Base-by-base conservation (phyloP, 2,888 invertebrate species). In the Mesorhabditis spiculigera region DNA sequence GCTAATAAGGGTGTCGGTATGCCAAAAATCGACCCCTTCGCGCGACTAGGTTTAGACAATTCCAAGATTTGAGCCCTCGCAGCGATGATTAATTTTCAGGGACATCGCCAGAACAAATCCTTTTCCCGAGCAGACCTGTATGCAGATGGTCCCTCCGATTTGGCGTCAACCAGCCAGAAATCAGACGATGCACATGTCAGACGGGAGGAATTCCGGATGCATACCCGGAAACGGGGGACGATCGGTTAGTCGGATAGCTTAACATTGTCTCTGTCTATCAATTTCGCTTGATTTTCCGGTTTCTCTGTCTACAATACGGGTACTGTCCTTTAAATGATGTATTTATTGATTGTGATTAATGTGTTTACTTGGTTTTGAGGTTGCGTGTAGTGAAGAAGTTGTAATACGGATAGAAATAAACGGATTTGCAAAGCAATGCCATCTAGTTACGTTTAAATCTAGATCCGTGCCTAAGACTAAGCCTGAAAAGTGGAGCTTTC, bases 151-250 rank as follows among this genome's bases (percentile, higher is more conserved):
- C 58, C 58, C n/a, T 50, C 58, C 58, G 58, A 50, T 3, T 10
- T 10, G 58, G 58, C 8, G 58, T 10, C n/a, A n/a, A 50, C 58
- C 0, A 50, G 58, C 10, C 8, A 50, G 58, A 10, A 50, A 50
- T 28, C 28, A 28, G 28, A 28, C 28, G 28, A 28, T 28, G 28
- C 58, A 13, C 58, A 50, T 2, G 58, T 3, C 58, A 50, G 58
- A 50, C 58, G 58, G 58, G 58, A 3, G n/a, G 58, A 50, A n/a
- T 50, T 50, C n/a, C 58, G 58, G 58, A n/a, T n/a, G n/a, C 58
- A 50, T 13, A n/a, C 58, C 8, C 8, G 58, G 58, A 50, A 50
- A 50, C 1, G n/a, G n/a, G n/a, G 10, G 58, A 50, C 10, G 8
- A n/a, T 50, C 58, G n/a, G n/a, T 50, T 50, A 13, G 2, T 50